Base-by-base conservation (phyloP, 2,888 invertebrate species). In the Hedya salicella region DNA sequence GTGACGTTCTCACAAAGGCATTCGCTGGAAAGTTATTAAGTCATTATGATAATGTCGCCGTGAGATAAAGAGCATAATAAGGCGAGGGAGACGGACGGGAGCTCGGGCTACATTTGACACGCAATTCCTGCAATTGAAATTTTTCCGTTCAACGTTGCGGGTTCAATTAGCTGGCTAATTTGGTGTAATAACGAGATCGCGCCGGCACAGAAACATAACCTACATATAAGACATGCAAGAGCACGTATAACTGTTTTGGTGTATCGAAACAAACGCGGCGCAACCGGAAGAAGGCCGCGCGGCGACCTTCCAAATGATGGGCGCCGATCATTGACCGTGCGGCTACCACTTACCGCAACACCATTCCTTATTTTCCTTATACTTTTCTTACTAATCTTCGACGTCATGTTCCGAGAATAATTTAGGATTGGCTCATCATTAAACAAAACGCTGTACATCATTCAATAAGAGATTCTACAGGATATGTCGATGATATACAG, bases 301-400 rank as follows among this genome's bases (percentile, higher is more conserved):
- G 80, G 84, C 89, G 92, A 91, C 92, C 92, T 92, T 88, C 91
- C 91, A 82, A 80, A 86, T 82, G 82, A 78, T 84, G 81, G 83
- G 80, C 80, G 81, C 82, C 86, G 91, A 86, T 78, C 91, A 78
- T 87, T 89, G 90, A 90, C 89, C 89, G 84, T 69, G 36, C 62
- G 59, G 63, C 67, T 54, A 62, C 67, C 54, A 40, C 50, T 62
- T 16, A 57, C 67, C 46, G 42, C 66, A 61, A 54, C 36, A 17
- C 14, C 17, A 36, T 61, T 46, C 66, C 40, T 40, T 53, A 40
- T 66, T 66, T 65, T 60, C 60, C 65, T 60, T 19, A 48, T 60
- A 39, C 21, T 32, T 21, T 39, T 32, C 16, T 60, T 39, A 57
- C 32, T 57, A 44, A 57, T 57, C 46, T 19, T 46, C n/a, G 44